Base-by-base conservation (phyloP, 2,113 vertebrate genomes). In the Hylia prasina region DNA sequence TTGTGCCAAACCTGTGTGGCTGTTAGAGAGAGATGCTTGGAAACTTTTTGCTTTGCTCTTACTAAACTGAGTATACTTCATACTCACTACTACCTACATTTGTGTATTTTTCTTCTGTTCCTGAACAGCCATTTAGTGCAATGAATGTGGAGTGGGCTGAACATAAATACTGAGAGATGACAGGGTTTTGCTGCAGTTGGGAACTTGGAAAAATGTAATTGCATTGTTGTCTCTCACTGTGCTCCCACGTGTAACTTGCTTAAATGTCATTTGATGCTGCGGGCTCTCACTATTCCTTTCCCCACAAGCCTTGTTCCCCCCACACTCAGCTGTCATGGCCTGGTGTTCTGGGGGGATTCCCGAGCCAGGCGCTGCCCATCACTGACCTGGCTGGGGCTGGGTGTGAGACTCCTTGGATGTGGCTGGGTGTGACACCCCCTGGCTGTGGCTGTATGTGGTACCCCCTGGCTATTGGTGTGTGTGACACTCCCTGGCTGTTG, bases 401-500 rank as follows among this genome's bases (percentile, higher is more conserved):
- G 99, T 99, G 99, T 98, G 99, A 98, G 99, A 98, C 99, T 99
- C 98, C 99, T 98, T n/a, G n/a, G n/a, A n/a, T n/a, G n/a, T n/a
- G n/a, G n/a, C n/a, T n/a, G n/a, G n/a, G n/a, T n/a, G n/a, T n/a
- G n/a, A n/a, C n/a, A n/a, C n/a, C n/a, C n/a, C n/a, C n/a, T n/a
- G n/a, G 99, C 99, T 98, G 98, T 98, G 99, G 99, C 98, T 99
- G 98, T 98, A 99, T 99, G 99, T 98, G 99, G 98, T 99, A 98
- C 99, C 99, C 98, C 99, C 99, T n/a, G n/a, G n/a, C n/a, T n/a
- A n/a, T n/a, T n/a, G n/a, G n/a, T n/a, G n/a, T n/a, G n/a, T n/a
- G n/a, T n/a, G n/a, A n/a, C n/a, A n/a, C n/a, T n/a, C n/a, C n/a
- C n/a, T n/a, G n/a, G n/a, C n/a, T n/a, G n/a, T n/a, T n/a, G n/a